Base-by-base conservation (phyloP, 1,140 invertebrate species). In the Drosophila nannoptera region DNA sequence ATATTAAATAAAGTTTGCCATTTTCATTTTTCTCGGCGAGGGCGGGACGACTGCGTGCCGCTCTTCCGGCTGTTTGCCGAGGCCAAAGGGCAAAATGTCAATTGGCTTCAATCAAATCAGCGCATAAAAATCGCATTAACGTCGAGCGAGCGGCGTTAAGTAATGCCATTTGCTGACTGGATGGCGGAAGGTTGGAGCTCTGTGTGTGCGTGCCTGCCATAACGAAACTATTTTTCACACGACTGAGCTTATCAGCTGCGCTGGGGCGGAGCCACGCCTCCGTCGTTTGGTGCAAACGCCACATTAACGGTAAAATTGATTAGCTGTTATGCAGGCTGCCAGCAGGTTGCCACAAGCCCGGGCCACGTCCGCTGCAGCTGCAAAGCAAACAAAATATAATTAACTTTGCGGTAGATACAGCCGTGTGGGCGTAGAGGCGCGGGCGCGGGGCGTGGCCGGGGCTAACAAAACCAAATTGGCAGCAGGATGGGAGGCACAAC, bases 101-200 rank as follows among this genome's bases (percentile, higher is more conserved):
- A 80, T 80, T 80, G 77, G 77, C 77, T 74, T 73, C 72, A 80
- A 80, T 80, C 68, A 69, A 80, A 80, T 80, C 73, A 78, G 46
- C 43, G 77, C 77, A 80, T 78, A 75, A 75, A 78, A 78, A 80
- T 78, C 77, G 73, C 77, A 75, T 80, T 80, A 80, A 66, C 72
- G 72, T 65, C 55, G 60, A 43, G n/a, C 53, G 50, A 49, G 22
- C 68, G 58, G 42, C 49, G 58, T 53, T 58, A 73, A 73, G 49
- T 58, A 59, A 49, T 54, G 55, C 46, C 42, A 77, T 64, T 64
- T 64, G 38, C 31, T 4, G 46, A n/a, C 12, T 35, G 53, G 22
- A 14, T n/a, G 32, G 14, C 4, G 5, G 29, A 12, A 6, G 1
- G n/a, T n/a, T 16, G 22, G 4, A 7, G 48, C 67, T 72, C 67